Evolutionary conservation across 2,888 invertebrate species (phyloP).

Genomic region (Athalia cordata): DNA sequence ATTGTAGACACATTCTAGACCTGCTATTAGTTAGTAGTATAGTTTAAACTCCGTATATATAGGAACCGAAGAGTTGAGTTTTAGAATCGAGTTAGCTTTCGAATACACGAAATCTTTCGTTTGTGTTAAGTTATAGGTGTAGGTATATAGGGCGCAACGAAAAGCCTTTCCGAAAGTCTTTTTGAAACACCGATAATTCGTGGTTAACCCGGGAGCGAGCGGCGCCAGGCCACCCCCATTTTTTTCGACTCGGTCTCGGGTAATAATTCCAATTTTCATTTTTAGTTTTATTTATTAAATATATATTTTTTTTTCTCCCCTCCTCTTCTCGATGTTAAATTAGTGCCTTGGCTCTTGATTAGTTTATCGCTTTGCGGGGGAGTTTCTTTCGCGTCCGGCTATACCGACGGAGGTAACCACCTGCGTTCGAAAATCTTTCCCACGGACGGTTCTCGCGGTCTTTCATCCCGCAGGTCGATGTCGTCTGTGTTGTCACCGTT

Average conservation of each 20-base stretch:
- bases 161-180: constrained; percentile 48
- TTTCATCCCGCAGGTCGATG: constrained; percentile 39
- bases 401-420: constrained; percentile 39
- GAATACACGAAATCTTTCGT: constrained; percentile 47
- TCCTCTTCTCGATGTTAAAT: constrained; percentile 27
- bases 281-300: not conserved
- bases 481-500: constrained; percentile 34
- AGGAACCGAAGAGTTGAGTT: constrained; percentile 32
- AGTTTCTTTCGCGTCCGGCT: constrained; percentile 33
- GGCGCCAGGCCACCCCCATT: constrained; percentile 40
- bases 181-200: constrained; percentile 68
- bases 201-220: constrained; percentile 61
- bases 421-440: constrained; percentile 47
- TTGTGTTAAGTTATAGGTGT: constrained; percentile 30
- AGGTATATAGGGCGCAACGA: not conserved
- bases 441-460: constrained; percentile 48
- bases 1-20: constrained; percentile 68
- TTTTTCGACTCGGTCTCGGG: not conserved
- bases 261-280: constrained; percentile 28
- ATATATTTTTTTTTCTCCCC: not conserved
- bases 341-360: constrained; percentile 42
- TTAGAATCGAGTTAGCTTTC: constrained; percentile 50
- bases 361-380: constrained; percentile 43
- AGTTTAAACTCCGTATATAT: constrained; percentile 62
- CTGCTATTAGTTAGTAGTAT: constrained; percentile 72